These are phyloP conservation scores for Orius insidiosus DNA, from an alignment of 1,140 invertebrate species.

Conservation along the genomic window DNA sequence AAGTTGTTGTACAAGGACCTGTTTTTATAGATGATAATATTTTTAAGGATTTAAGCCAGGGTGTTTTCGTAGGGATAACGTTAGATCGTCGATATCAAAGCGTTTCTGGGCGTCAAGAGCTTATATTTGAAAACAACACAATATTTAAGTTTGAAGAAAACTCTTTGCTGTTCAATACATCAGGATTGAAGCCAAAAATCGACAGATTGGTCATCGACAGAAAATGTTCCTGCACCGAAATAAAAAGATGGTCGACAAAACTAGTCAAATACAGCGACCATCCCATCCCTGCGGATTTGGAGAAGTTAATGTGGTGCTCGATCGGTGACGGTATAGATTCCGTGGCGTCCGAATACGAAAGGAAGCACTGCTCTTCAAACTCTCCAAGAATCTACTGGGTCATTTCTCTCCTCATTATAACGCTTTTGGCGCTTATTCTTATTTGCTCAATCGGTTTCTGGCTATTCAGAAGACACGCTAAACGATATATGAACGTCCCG, in stretches of 20 bases:
- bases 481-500: slow-evolving; percentile 30
- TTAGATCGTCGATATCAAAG: slow-evolving; percentile 25
- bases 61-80: slow-evolving; percentile 40
- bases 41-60: slow-evolving; percentile 33
- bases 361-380: slow-evolving; percentile 17
- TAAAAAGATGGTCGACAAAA: slow-evolving; percentile 28
- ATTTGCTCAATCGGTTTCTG: slow-evolving; percentile 17
- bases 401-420: slow-evolving; percentile 17
- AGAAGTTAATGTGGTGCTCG: slow-evolving; percentile 17
- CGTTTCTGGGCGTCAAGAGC: slow-evolving; percentile 26
- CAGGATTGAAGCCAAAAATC: slow-evolving; percentile 32
- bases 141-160: slow-evolving; percentile 33
- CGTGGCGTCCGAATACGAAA: slow-evolving; percentile 4
- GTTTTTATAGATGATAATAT: slow-evolving; percentile 47
- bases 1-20: slow-evolving; percentile 37
- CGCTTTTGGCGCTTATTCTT: slow-evolving; percentile 21
- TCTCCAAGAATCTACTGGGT: slow-evolving; percentile 10
- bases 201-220: slow-evolving; percentile 39
- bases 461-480: slow-evolving; percentile 19
- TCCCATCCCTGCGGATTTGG: slow-evolving; percentile 17
- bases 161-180: slow-evolving; percentile 38
- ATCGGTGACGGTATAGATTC: slow-evolving; percentile 11
- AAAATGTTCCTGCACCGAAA: slow-evolving; percentile 36
- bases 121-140: slow-evolving; percentile 47
- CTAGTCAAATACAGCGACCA: slow-evolving; percentile 27